Percentiles rank a stretch among this genome's conserved stretches.
Conservation (phyloP, 2,797 vertebrate species). For the Takifugu rubripes region DNA sequence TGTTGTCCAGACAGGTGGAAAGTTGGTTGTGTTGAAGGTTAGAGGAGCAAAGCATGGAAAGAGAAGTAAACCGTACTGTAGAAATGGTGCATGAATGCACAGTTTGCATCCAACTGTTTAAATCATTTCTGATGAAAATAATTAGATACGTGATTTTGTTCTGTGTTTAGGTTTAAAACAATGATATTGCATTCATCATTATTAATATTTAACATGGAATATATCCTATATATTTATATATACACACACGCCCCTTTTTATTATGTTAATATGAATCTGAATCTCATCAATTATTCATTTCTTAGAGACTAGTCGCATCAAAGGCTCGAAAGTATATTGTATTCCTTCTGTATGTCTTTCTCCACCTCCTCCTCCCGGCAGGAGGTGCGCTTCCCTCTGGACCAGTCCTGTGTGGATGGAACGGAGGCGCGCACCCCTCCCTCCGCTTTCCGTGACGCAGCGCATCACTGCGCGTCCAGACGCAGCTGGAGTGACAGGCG, state of each 20-base stretch:
- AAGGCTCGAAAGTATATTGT: neutral
- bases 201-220: neutral
- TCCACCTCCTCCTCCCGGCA: constrained; percentile 21
- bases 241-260: neutral
- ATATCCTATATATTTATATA: neutral
- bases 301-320: too few species aligned
- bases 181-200: too few species aligned
- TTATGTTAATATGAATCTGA: neutral
- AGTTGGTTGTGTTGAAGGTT: neutral
- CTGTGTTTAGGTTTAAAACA: too few species aligned
- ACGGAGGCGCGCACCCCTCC: constrained; percentile 41
- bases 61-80: too few species aligned
- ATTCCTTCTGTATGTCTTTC: neutral
- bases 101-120: too few species aligned
- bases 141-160: too few species aligned
- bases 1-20: neutral
- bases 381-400: constrained; percentile 41
- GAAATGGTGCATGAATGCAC: too few species aligned
- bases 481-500: constrained; percentile 40
- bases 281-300: neutral
- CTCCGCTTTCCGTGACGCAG: constrained; percentile 53
- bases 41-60: too few species aligned
- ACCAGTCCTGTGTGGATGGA: constrained; percentile 36
- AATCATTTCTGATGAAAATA: too few species aligned
- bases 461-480: constrained; percentile 33